Conservation (phyloP, 2,113 vertebrate species). For the Oophaga pumilio region DNA sequence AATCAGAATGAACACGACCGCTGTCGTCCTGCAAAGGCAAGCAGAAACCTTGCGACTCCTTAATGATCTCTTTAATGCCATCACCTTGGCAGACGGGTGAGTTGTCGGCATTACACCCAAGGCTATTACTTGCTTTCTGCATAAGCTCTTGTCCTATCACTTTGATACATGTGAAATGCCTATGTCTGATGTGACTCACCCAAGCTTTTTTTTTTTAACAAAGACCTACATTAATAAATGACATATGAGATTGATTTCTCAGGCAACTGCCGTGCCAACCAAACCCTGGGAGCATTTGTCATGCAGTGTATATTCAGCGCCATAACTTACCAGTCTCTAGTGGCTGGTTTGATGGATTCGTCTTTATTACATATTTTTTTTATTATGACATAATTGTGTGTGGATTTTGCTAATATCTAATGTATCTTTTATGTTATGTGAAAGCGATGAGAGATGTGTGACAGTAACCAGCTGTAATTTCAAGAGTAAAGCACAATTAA, state of each 20-base stretch:
- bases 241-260: not conserved
- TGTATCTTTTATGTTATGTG: too few species aligned
- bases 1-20: constrained; percentile 9
- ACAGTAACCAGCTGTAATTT: too few species aligned
- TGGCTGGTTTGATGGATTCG: too few species aligned
- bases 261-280: not conserved
- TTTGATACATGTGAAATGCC: not conserved
- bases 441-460: too few species aligned
- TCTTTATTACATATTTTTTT: too few species aligned
- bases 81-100: constrained; percentile 4
- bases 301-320: not conserved
- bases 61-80: constrained; percentile 34
- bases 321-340: too few species aligned
- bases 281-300: not conserved
- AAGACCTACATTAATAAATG: not conserved
- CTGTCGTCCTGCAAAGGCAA: not conserved
- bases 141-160: not conserved
- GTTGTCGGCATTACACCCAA: not conserved
- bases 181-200: not conserved
- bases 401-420: too few species aligned
- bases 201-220: not conserved
- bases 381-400: too few species aligned
- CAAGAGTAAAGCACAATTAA: too few species aligned
- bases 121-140: not conserved
- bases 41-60: constrained; percentile 30